These are phyloP conservation scores for Procavia capensis DNA, from an alignment of 2,113 vertebrate genomes.

Conservation along the genomic window DNA sequence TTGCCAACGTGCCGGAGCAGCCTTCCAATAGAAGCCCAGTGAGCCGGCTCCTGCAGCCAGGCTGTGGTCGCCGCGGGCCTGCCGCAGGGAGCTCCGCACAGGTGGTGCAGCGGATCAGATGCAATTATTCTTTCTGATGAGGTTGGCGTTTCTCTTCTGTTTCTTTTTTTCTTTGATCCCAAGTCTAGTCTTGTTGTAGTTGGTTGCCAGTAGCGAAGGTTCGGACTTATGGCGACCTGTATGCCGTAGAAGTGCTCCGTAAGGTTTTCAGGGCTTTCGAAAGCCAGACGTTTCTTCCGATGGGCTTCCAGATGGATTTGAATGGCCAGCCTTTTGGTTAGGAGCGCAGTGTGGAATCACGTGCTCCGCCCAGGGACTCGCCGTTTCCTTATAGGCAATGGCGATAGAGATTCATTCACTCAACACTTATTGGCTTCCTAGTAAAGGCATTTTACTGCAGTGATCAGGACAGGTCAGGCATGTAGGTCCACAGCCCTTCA, in stretches of 20 bases:
- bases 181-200: no score
- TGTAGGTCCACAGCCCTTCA: background rate
- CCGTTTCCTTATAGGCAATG: fast-evolving
- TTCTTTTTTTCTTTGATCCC: no score
- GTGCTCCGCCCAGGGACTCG: no score
- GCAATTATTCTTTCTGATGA: background rate
- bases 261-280: no score
- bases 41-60: fast-evolving
- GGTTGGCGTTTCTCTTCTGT: no score
- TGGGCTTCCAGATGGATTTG: background rate
- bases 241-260: background rate
- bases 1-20: background rate
- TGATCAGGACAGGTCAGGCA: background rate
- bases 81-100: background rate
- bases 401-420: fast-evolving
- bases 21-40: fast-evolving
- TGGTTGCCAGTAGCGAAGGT: no score
- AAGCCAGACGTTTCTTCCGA: background rate
- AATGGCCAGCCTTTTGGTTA: background rate
- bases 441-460: background rate
- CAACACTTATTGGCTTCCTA: background rate
- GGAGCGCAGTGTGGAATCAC: background rate
- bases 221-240: background rate
- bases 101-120: background rate
- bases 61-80: background rate